phyloP scores from a whole-genome alignment of 2,888 invertebrate genomes.

The Melieria picta region DNA sequence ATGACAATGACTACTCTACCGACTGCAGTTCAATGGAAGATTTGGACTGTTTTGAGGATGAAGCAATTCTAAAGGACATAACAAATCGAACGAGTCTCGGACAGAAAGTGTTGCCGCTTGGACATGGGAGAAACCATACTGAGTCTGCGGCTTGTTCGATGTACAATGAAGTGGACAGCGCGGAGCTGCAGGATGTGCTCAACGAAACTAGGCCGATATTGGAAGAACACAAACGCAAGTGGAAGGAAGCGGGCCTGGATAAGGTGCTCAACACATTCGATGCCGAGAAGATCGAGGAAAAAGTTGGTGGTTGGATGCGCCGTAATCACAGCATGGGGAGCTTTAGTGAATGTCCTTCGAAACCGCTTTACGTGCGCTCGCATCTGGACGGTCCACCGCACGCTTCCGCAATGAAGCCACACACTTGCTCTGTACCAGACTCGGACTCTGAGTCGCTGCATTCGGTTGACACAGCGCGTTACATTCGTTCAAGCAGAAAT shows the following conservation, averaged over 20 bases:
- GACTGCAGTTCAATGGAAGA: conserved; percentile 23
- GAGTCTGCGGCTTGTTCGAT: background rate
- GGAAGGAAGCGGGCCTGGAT: conserved; percentile 56
- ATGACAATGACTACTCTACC: too few relatives aligned
- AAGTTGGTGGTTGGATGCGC: conserved; percentile 59
- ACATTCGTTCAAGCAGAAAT: conserved; percentile 55
- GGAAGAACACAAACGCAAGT: conserved; percentile 55
- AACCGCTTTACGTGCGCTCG: background rate
- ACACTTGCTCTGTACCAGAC: background rate
- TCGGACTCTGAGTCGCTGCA: conserved; percentile 50
- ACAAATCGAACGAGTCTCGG: conserved; percentile 15
- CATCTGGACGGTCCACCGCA: background rate
- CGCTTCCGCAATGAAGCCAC: background rate
- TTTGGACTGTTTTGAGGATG: conserved; percentile 37
- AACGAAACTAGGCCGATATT: conserved; percentile 57
- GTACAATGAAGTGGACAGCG: conserved; percentile 11
- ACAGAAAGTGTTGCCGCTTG: background rate
- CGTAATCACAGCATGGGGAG: conserved; percentile 43
- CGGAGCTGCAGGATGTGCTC: conserved; percentile 46
- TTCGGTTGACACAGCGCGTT: conserved; percentile 59
- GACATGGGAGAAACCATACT: conserved; percentile 11
- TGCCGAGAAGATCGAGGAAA: conserved; percentile 53
- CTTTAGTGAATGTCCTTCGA: background rate
- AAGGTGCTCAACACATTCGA: conserved; percentile 58
- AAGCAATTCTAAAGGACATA: conserved; percentile 23